phyloP scores from a whole-genome alignment of 2,113 vertebrate species.

The Rhea pennata region DNA sequence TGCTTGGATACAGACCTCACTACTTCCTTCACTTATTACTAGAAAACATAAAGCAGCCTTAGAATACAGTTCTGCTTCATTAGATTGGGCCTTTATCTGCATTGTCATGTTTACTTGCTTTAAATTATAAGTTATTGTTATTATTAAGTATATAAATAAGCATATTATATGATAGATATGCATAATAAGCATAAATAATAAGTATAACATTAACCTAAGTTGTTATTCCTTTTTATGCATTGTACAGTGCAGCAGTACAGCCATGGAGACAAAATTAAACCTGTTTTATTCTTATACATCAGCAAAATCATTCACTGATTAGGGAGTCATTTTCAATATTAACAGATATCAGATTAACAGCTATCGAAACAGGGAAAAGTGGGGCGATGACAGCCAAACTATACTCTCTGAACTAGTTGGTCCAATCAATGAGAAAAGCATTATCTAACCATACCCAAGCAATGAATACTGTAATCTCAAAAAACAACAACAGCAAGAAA shows the following conservation, averaged over 20 bases:
- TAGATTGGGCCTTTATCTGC: neutral
- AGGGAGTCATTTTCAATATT: neutral
- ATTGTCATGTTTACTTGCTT: neutral
- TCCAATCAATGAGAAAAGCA: neutral
- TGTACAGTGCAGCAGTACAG: neutral
- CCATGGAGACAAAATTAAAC: neutral
- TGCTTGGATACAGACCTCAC: fast-evolving
- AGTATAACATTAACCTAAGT: too few species aligned
- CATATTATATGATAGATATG: neutral
- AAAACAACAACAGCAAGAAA: neutral
- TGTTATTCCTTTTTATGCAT: neutral
- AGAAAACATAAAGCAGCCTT: neutral
- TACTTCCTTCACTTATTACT: neutral
- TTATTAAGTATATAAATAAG: neutral
- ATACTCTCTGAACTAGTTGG: neutral
- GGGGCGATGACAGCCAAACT: neutral
- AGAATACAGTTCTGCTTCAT: neutral
- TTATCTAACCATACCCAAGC: neutral
- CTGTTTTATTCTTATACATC: neutral
- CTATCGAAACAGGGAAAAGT: neutral
- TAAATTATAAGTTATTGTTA: neutral
- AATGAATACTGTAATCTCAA: neutral
- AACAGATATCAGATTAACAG: neutral
- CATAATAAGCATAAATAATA: neutral
- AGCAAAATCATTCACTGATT: neutral